Conservation (phyloP, 2,888 invertebrate genomes). For the Eurytoma californica region DNA sequence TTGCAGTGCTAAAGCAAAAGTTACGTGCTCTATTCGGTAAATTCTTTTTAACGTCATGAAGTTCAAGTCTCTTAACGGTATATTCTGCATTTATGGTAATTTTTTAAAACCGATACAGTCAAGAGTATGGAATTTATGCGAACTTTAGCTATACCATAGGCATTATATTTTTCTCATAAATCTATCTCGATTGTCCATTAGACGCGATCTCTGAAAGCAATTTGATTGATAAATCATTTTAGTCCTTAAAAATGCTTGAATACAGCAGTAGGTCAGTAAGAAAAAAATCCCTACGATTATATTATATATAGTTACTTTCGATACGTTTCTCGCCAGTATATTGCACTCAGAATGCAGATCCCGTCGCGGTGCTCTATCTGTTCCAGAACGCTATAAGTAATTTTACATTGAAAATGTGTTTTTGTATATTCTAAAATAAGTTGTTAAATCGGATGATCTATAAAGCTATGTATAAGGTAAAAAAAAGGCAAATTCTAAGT, state of each 20-base stretch:
- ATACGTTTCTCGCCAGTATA: constrained; percentile 23
- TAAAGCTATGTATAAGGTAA: not conserved
- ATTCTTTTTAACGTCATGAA: constrained; percentile 6
- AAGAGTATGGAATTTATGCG: constrained; percentile 17
- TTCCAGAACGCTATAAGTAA: constrained; percentile 7
- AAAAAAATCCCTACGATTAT: constrained; percentile 42
- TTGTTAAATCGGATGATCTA: not conserved
- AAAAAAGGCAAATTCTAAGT: not conserved
- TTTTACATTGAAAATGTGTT: not conserved
- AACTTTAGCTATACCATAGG: not conserved
- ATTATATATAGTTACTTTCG: constrained; percentile 7
- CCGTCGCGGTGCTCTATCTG: constrained; percentile 7
- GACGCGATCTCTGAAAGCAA: constrained; percentile 18
- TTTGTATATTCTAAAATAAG: not conserved
- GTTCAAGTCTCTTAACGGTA: constrained; percentile 4
- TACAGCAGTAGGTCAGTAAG: constrained; percentile 16
- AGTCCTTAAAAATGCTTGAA: constrained; percentile 32
- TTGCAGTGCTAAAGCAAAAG: not conserved
- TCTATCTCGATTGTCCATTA: constrained; percentile 40
- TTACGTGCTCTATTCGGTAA: not conserved
- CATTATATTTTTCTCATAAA: constrained; percentile 17
- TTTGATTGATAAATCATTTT: constrained; percentile 40
- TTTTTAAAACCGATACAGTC: constrained; percentile 9
- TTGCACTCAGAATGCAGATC: constrained; percentile 29
- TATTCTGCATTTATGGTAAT: constrained; percentile 9